These are phyloP conservation scores for Heterochromis multidens DNA, from an alignment of 2,113 vertebrate species.

Conservation along the genomic window DNA sequence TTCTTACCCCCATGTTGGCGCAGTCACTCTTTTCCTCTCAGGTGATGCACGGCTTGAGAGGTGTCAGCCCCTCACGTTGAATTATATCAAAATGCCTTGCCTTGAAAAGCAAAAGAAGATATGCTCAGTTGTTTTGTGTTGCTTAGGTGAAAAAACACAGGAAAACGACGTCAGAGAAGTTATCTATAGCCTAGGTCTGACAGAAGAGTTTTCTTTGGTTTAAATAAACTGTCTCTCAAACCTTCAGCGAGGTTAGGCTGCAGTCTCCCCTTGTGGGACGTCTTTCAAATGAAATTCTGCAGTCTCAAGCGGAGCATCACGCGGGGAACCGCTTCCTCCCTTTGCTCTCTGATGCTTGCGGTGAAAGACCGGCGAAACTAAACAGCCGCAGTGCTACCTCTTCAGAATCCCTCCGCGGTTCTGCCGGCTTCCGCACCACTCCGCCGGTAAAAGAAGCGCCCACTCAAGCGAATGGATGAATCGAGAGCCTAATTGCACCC, in stretches of 20 bases:
- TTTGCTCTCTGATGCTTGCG: conserved; percentile 64
- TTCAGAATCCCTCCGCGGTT: conserved; percentile 65
- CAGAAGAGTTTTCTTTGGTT: not conserved
- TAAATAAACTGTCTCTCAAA: conserved; percentile 36
- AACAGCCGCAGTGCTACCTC: conserved; percentile 59
- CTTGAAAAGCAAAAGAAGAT: conserved; percentile 53
- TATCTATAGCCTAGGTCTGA: not conserved
- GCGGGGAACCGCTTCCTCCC: conserved; percentile 58
- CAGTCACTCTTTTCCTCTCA: conserved; percentile 73
- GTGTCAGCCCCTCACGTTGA: conserved; percentile 67
- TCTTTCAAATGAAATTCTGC: conserved; percentile 66
- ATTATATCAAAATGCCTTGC: conserved; percentile 55
- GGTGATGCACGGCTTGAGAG: conserved; percentile 76
- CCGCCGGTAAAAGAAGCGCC: conserved; percentile 68
- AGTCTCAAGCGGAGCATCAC: conserved; percentile 77
- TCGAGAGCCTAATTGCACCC: not conserved
- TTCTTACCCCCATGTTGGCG: conserved; percentile 83
- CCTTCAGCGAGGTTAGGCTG: conserved; percentile 41
- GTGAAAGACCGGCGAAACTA: conserved; percentile 71
- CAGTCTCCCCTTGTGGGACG: conserved; percentile 32
- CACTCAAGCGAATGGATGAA: conserved; percentile 39
- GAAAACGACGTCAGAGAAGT: conserved; percentile 1
- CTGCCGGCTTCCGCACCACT: conserved; percentile 65
- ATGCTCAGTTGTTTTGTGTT: conserved; percentile 13
- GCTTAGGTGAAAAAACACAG: not conserved